Conservation (phyloP, 2,888 invertebrate genomes). For the Nemapogon koenigi region DNA sequence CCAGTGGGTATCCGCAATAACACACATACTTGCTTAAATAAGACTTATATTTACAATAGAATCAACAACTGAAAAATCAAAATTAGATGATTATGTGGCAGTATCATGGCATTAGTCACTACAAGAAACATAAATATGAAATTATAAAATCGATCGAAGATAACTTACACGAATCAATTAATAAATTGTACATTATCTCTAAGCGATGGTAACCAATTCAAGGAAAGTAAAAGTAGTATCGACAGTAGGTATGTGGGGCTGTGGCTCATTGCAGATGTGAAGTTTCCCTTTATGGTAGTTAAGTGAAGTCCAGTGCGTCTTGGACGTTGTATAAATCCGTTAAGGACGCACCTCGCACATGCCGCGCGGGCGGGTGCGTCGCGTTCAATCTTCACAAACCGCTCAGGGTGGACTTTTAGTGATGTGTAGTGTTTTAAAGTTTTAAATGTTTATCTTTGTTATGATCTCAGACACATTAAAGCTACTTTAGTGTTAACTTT, state of each 20-base stretch:
- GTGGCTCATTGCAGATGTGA: slow-evolving; percentile 5
- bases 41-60: too few species aligned
- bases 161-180: too few species aligned
- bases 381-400: slow-evolving; percentile 47
- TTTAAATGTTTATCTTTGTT: background rate
- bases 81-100: too few species aligned
- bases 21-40: too few species aligned
- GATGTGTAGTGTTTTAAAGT: slow-evolving; percentile 12
- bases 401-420: slow-evolving; percentile 35
- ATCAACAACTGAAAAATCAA: too few species aligned
- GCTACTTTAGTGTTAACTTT: too few species aligned
- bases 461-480: too few species aligned
- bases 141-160: too few species aligned
- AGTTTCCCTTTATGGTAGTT: slow-evolving; percentile 6
- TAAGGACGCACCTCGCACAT: slow-evolving; percentile 54
- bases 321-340: slow-evolving; percentile 55
- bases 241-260: slow-evolving; percentile 8
- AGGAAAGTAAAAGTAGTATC: slow-evolving; percentile 5
- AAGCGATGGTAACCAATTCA: background rate
- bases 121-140: too few species aligned
- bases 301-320: slow-evolving; percentile 19
- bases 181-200: background rate
- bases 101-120: too few species aligned
- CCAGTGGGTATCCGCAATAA: too few species aligned
- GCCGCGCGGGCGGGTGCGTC: slow-evolving; percentile 30